These are phyloP conservation scores for Hydractinia symbiolongicarpus DNA, from an alignment of 30 jellyfish, hydroid and myxozoan genomes.

Conservation along the genomic window DNA sequence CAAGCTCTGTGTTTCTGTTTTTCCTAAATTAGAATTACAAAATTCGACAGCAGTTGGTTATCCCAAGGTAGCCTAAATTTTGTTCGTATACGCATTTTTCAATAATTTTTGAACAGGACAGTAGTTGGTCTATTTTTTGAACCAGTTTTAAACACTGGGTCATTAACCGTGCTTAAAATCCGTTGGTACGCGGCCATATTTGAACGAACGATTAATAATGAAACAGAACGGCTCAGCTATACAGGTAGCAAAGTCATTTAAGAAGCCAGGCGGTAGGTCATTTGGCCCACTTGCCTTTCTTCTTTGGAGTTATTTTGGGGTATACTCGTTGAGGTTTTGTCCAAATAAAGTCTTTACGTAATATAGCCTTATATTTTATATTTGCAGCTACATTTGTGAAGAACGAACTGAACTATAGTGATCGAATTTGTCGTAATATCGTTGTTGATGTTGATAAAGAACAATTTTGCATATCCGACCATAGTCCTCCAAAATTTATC, in stretches of 20 bases:
- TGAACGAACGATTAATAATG: neutral
- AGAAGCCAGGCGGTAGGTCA: neutral
- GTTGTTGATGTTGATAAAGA: no score
- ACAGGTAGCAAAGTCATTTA: neutral
- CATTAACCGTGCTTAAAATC: neutral
- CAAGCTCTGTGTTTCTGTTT: slow-evolving; percentile 48
- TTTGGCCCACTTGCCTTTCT: neutral
- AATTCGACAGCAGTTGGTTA: slow-evolving; percentile 33
- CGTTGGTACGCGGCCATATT: no score
- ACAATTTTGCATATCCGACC: no score
- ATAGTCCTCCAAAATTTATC: no score
- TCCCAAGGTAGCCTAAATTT: slow-evolving; percentile 35
- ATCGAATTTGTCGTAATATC: neutral
- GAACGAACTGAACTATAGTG: neutral
- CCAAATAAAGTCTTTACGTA: neutral
- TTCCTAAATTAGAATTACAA: slow-evolving; percentile 42
- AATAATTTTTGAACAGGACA: slow-evolving; percentile 24
- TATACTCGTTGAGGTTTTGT: neutral
- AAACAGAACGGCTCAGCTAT: neutral
- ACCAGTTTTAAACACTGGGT: slow-evolving; percentile 32
- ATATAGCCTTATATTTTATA: neutral
- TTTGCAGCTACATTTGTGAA: neutral
- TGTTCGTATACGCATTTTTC: slow-evolving; percentile 40
- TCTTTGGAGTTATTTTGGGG: neutral
- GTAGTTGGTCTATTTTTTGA: slow-evolving; percentile 32